phyloP scores from a whole-genome alignment of 2,113 vertebrate species.

The Hippocampus abdominalis region DNA sequence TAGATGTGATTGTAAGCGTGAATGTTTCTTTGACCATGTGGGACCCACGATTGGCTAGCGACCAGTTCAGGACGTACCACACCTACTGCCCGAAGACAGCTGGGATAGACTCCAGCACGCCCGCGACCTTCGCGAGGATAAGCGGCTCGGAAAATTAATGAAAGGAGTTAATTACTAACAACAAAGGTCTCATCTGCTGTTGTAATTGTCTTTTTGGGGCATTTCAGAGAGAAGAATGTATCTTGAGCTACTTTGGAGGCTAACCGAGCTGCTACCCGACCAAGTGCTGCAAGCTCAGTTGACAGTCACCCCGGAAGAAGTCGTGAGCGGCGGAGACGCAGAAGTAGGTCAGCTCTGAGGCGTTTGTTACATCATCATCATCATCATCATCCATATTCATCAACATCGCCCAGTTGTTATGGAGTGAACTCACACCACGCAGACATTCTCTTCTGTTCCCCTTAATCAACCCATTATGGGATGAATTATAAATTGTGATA shows the following conservation, averaged over 20 bases:
- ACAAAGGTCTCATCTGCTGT: no score
- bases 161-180: no score
- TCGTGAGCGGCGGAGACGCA: constrained; percentile 60
- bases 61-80: no score
- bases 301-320: constrained; percentile 58
- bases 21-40: no score
- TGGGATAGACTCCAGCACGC: no score
- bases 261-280: not conserved
- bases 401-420: constrained; percentile 63
- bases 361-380: constrained; percentile 61
- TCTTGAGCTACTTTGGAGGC: not conserved
- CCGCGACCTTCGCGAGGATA: no score
- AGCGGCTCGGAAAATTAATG: no score
- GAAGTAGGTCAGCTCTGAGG: constrained; percentile 69
- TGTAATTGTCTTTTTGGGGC: no score
- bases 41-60: no score
- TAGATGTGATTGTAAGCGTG: no score
- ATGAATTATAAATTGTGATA: not conserved
- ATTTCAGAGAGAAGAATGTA: not conserved
- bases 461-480: constrained; percentile 27
- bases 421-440: constrained; percentile 48
- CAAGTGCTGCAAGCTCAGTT: not conserved
- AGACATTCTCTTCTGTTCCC: constrained; percentile 51
- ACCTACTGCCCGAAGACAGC: no score
- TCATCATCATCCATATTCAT: constrained; percentile 61